Evolutionary conservation across 2,797 vertebrate species (phyloP), one percentile per base, ranked within the genome.

Genomic region (Epinephelus awoara): DNA sequence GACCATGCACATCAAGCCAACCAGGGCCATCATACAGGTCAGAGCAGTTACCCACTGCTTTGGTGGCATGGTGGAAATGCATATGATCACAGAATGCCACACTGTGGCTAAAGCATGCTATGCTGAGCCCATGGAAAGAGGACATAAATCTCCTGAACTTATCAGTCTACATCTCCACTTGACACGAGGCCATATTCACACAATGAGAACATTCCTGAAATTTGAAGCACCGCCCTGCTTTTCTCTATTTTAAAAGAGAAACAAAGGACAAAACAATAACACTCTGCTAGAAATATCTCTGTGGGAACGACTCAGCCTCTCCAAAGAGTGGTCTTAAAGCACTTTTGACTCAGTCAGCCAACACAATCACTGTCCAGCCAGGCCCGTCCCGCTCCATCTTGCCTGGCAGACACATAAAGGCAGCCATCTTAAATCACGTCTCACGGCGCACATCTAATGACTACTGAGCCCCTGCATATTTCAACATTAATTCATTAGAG

Each of bases 401-500:
- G 75, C 87, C 80, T 72, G 77, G 79, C 86, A 93, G 92, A 95
- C 93, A 87, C 91, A 93, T 90, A 92, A 91, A 91, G 91, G 92
- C 92, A 90, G 92, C 90, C 92, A 93, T 95, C 93, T 95, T 95
- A 96, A 95, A 94, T 95, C 94, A 95, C 91, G 91, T 95, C 96
- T 95, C 94, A 94, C 77, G 47, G 93, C 94, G 94, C 96, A 95
- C 94, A 96, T 96, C 96, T 97, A 97, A 97, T 97, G 97, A 97
- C 97, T 96, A 96, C 96, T 97, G 97, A 97, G 97, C 96, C 96
- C 96, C 95, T 97, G 94, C 96, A 96, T 95, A 95, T 97, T 96
- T 96, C 96, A 94, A 96, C 96, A 97, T 97, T 97, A 96, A 97
- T 98, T 98, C 97, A 97, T 98, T 97, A 97, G 94, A 96, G 96